Evolutionary conservation across 2,888 invertebrate species (phyloP), one percentile per base, ranked within the genome.

Genomic region (Hypomecis punctinalis): DNA sequence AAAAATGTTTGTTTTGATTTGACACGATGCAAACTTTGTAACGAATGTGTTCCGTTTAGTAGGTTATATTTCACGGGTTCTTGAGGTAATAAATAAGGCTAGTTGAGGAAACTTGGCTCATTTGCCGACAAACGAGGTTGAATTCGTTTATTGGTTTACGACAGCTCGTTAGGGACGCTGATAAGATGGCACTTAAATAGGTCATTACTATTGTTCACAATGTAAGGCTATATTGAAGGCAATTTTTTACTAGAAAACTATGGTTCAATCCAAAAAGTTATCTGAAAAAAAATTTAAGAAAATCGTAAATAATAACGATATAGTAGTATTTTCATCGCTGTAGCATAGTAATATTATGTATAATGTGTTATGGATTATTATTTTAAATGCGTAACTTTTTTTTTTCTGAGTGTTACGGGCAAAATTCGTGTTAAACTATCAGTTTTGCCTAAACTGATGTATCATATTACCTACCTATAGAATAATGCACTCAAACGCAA

Each of bases 141-240:
- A 77, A 85, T 84, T 79, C 79, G 77, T 91, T 91, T 91, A 92
- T 91, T 73, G 79, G 78, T 92, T 90, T 91, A 93, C 80, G 77
- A 80, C 70, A 76, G 77, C 91, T 92, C 88, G 91, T 93, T 92
- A 91, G 86, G 79, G 74, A 74, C 71, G 75, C 77, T 76, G 88
- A 90, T 90, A 89, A 90, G 86, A 82, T 78, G 76, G 75, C 77
- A 67, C 82, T 80, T 88, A 90, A 92, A 85, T 90, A 88, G 86
- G 86, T 89, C 87, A 93, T 92, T 91, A 91, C 86, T 86, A 89
- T 91, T 91, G 91, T 91, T 85, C 77, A 73, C 72, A 64, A 78
- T 76, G 77, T 72, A 67, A 71, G 64, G 63, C 62, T 45, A 67
- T 69, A 77, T 79, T 68, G 54, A 53, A 13, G 42, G 42, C 42